Conservation (phyloP, 2,888 invertebrate genomes). For the Parasteatoda lunata region DNA sequence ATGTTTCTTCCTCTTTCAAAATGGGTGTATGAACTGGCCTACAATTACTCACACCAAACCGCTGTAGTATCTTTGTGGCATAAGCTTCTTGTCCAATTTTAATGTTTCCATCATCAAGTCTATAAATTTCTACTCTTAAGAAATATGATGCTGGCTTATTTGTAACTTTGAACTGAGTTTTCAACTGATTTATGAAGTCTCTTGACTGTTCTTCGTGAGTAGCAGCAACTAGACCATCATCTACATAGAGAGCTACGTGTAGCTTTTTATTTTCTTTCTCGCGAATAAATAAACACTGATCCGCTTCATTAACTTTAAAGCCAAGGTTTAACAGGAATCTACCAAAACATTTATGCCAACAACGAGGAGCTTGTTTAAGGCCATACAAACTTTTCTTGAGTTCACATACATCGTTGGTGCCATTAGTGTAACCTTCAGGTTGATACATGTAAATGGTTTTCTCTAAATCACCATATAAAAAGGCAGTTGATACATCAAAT, state of each 20-base stretch:
- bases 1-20: neutral
- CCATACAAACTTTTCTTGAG: neutral
- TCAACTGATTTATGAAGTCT: neutral
- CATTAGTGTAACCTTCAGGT: slow-evolving; percentile 3
- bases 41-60: slow-evolving; percentile 36
- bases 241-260: slow-evolving; percentile 16
- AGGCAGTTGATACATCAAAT: slow-evolving; percentile 26
- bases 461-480: slow-evolving; percentile 25
- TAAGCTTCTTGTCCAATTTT: slow-evolving; percentile 32
- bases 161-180: neutral
- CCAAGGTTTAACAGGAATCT: neutral
- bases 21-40: slow-evolving; percentile 4
- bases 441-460: no score
- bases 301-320: neutral
- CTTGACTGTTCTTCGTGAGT: neutral
- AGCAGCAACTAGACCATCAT: slow-evolving; percentile 5
- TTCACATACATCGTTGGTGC: neutral
- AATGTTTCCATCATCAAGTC: neutral
- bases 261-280: neutral
- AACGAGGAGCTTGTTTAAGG: neutral
- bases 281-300: neutral
- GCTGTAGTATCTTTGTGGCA: slow-evolving; percentile 28
- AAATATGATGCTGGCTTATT: slow-evolving; percentile 2
- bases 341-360: slow-evolving; percentile 17
- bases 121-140: neutral